Evolutionary conservation across 2,113 vertebrate species (phyloP).

Genomic region (Fulmarus glacialis): DNA sequence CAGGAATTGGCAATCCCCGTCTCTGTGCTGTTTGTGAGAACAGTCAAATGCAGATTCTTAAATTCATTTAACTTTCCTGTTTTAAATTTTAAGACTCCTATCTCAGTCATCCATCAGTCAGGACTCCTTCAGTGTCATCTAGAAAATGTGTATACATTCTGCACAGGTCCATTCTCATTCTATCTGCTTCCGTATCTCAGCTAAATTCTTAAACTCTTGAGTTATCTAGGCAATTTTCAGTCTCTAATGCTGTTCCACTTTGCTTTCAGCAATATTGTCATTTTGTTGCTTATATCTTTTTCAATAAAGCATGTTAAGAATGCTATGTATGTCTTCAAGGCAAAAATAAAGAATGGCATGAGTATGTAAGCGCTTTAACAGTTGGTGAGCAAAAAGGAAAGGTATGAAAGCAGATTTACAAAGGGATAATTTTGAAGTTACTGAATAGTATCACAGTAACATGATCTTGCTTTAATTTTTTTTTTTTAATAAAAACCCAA

Average conservation of each 20-base stretch:
- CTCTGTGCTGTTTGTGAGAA: neutral
- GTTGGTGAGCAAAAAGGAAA: neutral
- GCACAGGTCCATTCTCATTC: neutral
- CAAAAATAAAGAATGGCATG: neutral
- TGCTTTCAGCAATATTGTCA: neutral
- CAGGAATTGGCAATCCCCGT: no score
- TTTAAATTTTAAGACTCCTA: neutral
- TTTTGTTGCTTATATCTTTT: neutral
- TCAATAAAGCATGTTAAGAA: neutral
- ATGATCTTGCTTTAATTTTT: neutral
- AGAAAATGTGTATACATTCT: neutral
- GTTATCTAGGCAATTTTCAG: neutral
- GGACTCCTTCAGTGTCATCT: neutral
- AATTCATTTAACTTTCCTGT: neutral
- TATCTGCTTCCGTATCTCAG: neutral
- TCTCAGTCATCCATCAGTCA: accelerated
- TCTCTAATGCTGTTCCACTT: neutral
- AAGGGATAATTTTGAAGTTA: neutral
- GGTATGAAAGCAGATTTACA: neutral
- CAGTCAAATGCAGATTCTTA: neutral
- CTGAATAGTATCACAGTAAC: neutral
- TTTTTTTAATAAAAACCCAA: neutral
- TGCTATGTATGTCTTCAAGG: neutral
- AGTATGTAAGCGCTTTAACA: neutral
- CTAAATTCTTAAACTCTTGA: neutral